These are phyloP conservation scores for Cathartes aura DNA, from an alignment of 2,113 vertebrate species.

Conservation along the genomic window DNA sequence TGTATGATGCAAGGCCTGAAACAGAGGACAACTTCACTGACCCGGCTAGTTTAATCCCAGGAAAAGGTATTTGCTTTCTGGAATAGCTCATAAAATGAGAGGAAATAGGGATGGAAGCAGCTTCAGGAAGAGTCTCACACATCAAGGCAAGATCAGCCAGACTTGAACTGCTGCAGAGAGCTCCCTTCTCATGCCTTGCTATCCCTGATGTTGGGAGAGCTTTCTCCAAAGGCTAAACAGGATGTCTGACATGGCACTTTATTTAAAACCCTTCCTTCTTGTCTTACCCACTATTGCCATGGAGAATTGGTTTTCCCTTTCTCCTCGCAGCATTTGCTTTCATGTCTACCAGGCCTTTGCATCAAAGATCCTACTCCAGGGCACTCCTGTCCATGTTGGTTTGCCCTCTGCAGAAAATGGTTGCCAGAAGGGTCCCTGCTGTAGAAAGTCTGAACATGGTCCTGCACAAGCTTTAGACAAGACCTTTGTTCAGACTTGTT, in stretches of 20 bases:
- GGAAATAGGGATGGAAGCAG: background rate
- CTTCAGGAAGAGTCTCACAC: background rate
- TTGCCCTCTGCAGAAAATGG: background rate
- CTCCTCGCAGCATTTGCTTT: background rate
- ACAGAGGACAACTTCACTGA: background rate
- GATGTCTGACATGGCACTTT: background rate
- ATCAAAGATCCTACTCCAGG: background rate
- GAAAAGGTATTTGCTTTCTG: background rate
- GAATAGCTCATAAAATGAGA: background rate
- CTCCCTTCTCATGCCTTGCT: background rate
- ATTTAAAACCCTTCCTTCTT: background rate
- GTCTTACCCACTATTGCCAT: background rate
- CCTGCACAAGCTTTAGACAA: background rate
- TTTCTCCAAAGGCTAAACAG: background rate
- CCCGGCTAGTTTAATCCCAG: background rate
- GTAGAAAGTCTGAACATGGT: background rate
- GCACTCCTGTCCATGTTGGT: too few relatives aligned
- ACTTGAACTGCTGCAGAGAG: background rate
- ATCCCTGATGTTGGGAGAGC: background rate
- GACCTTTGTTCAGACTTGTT: background rate
- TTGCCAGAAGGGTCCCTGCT: background rate
- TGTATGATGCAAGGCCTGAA: background rate
- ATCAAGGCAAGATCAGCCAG: background rate
- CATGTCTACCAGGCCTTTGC: background rate
- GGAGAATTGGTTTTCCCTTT: background rate